phyloP scores from a whole-genome alignment of 2,888 invertebrate genomes.

The Macrophya annulata region DNA sequence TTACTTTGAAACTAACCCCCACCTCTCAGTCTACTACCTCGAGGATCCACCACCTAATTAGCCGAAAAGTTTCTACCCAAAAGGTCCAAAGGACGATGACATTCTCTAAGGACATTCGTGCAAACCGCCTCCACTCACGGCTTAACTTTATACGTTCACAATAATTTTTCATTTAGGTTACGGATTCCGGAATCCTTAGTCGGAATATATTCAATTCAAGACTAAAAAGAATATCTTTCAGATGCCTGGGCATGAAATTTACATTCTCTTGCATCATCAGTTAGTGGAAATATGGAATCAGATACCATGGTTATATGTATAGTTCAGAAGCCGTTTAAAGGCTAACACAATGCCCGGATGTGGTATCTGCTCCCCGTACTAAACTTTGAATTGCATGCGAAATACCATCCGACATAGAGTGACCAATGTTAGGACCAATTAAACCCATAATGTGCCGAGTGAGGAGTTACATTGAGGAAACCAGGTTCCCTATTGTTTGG shows the following conservation, averaged over 20 bases:
- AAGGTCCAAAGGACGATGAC: constrained; percentile 55
- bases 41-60: constrained; percentile 68
- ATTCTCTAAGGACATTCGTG: background rate
- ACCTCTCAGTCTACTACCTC: constrained; percentile 55
- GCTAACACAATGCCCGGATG: background rate
- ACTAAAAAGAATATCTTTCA: background rate
- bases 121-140: background rate
- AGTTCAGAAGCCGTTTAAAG: constrained; percentile 12
- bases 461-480: constrained; percentile 33
- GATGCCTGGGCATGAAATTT: background rate
- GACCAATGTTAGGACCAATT: constrained; percentile 30
- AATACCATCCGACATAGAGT: background rate
- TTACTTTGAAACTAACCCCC: constrained; percentile 52
- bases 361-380: constrained; percentile 15
- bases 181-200: background rate
- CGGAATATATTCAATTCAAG: background rate
- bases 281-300: background rate
- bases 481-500: constrained; percentile 24
- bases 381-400: constrained; percentile 9
- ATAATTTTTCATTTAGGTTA: background rate
- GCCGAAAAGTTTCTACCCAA: constrained; percentile 67
- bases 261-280: background rate
- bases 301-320: background rate
- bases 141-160: background rate
- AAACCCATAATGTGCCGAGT: constrained; percentile 36